Conservation (phyloP, 2,888 invertebrate species). For the Caenorhabditis wallacei region DNA sequence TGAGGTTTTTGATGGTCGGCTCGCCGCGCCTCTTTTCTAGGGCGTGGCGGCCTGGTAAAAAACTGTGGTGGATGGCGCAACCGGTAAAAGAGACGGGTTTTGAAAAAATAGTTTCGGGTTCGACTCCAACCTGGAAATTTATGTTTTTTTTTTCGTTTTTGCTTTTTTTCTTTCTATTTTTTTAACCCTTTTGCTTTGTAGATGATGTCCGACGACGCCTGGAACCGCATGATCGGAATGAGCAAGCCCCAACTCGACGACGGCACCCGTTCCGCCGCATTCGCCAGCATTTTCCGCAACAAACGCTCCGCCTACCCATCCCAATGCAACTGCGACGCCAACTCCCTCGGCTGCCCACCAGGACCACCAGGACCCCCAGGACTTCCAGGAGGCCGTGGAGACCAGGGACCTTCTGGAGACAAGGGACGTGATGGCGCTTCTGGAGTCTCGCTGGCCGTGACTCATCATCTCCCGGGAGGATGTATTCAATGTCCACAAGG, state of each 20-base stretch:
- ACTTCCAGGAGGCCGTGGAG: slow-evolving; percentile 72
- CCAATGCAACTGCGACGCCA: slow-evolving; percentile 71
- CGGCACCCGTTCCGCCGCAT: slow-evolving; percentile 64
- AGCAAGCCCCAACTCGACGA: slow-evolving; percentile 67
- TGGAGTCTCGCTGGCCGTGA: slow-evolving; percentile 68
- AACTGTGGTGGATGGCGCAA: too few species aligned
- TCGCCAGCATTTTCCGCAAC: slow-evolving; percentile 69
- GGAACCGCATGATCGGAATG: slow-evolving; percentile 71
- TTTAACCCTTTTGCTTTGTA: slow-evolving; percentile 17
- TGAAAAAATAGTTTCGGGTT: too few species aligned
- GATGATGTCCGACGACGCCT: slow-evolving; percentile 73
- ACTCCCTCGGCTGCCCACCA: slow-evolving; percentile 74
- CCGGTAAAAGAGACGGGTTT: too few species aligned
- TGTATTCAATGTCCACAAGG: slow-evolving; percentile 72
- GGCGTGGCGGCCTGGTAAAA: too few species aligned
- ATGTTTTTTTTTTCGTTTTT: too few species aligned
- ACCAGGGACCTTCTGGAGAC: slow-evolving; percentile 70
- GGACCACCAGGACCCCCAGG: slow-evolving; percentile 76
- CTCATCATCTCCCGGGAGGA: slow-evolving; percentile 73
- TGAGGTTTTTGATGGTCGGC: too few species aligned
- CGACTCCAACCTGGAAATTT: not conserved
- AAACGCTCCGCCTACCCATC: slow-evolving; percentile 63
- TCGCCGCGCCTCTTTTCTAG: not conserved
- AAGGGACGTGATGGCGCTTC: slow-evolving; percentile 71
- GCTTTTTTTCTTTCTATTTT: not conserved